phyloP scores from a whole-genome alignment of 2,113 vertebrate species.

The human (Homo sapiens) region GRCh38 chr22:39974501-39975000 shows the following conservation, averaged over 20 bases:
- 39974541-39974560: background rate
- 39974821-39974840: background rate
- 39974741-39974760: background rate
- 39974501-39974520: background rate
- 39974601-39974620: background rate
- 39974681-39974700: background rate
- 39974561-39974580: accelerated
- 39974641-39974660: background rate
- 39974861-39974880: background rate
- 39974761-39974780: background rate
- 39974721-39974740: background rate
- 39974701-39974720: background rate
- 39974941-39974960: background rate
- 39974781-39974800: background rate
- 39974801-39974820: background rate
- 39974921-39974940: background rate
- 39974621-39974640: background rate
- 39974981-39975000: background rate
- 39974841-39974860: background rate
- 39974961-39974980: background rate
- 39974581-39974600: background rate
- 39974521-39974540: background rate
- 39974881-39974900: background rate
- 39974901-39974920: background rate
- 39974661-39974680: background rate